Base-by-base conservation (phyloP, 2,888 invertebrate species). In the Mythimna lalbum region DNA sequence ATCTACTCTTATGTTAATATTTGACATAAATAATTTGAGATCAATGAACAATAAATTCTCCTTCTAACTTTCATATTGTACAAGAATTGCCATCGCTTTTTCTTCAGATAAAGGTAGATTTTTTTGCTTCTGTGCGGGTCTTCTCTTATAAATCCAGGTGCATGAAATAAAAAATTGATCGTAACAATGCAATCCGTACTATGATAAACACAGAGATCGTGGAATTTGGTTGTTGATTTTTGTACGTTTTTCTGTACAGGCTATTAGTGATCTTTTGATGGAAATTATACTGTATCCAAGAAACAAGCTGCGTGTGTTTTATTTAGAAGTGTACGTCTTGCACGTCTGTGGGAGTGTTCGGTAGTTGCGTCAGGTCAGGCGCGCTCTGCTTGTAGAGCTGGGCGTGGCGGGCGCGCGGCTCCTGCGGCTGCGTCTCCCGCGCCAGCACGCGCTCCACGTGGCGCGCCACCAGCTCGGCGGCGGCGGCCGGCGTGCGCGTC, bases 321-420 rank as follows among this genome's bases (percentile, higher is more conserved):
- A 27, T 61, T 96, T 92, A 97, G 88, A 97, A 97, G 80, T 95
- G 95, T 67, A 97, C 96, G 86, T 97, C 97, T 78, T 97, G 96
- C 17, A 97, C 96, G 83, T 97, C 97, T 49, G 97, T 97, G 7
- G 97, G 97, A 4, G 97, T 97, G 75, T 96, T 95, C 1, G 97
- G 96, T 4, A 95, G 90, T 71, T 92, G 92, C 0, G 95, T 95
- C 69, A 92, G 94, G 56, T 92, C 93, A 5, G 91, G 82, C 0
- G 92, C 78, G 59, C 90, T 81, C 66, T 92, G 94, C 79, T 96
- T 95, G 81, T 87, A 83, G 4, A 90, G 90, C 52, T 89, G 93
- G 2, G 87, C 76, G 73, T 89, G 91, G 50, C 94, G 87, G 10
- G 92, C 80, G 63, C 93, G 90, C 27, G 93, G 94, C 63, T 94